Evolutionary conservation across 2,113 vertebrate species (phyloP).

Genomic region (Coreoperca whiteheadi): DNA sequence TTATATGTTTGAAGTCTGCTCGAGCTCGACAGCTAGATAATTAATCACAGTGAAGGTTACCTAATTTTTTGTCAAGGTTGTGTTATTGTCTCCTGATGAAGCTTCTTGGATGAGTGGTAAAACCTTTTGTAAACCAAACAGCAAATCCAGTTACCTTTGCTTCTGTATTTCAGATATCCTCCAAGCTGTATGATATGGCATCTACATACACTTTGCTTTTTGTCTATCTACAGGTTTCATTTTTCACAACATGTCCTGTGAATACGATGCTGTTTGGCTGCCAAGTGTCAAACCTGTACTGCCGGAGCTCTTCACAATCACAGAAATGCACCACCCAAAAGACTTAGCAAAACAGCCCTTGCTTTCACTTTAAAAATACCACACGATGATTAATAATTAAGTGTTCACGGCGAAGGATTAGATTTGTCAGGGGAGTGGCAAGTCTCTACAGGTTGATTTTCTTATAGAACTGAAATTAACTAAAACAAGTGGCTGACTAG

Average conservation of each 20-base stretch:
- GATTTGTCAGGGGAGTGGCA: slow-evolving; percentile 19
- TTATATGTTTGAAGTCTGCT: background rate
- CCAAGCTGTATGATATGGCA: background rate
- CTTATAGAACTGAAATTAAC: background rate
- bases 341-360: background rate
- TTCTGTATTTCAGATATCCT: background rate
- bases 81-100: background rate
- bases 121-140: background rate
- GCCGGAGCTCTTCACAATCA: background rate
- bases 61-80: background rate
- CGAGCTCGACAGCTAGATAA: slow-evolving; percentile 13
- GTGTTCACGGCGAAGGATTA: slow-evolving; percentile 10
- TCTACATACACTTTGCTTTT: background rate
- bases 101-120: background rate
- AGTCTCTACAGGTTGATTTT: background rate
- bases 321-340: background rate
- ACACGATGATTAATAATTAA: background rate
- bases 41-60: background rate
- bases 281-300: background rate
- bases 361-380: slow-evolving; percentile 2
- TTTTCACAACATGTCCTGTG: background rate
- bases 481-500: slow-evolving; percentile 6
- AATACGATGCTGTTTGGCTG: background rate
- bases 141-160: background rate
- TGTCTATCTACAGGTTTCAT: background rate